A percentile compares a stretch with the other conserved stretches of the same genome.
Conservation (phyloP, 1,140 invertebrate genomes). For the Trichonephila inaurata region DNA sequence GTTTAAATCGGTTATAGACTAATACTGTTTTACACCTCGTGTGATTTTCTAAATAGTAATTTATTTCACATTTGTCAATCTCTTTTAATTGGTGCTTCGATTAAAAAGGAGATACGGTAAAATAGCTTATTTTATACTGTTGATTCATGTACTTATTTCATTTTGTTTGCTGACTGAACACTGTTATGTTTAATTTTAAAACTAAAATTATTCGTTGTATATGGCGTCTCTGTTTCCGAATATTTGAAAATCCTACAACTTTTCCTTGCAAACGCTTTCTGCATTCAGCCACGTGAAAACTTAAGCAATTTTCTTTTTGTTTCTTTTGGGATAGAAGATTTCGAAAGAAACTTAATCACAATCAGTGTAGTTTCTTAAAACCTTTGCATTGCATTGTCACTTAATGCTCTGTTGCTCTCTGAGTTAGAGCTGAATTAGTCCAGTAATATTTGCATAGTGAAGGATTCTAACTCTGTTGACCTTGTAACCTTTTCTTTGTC, state of each 20-base stretch:
- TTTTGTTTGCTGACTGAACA: background rate
- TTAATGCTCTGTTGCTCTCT: constrained; percentile 3
- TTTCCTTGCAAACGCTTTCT: no score
- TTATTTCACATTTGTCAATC: no score
- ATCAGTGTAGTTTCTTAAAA: background rate
- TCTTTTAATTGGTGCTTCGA: no score
- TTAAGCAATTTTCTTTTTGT: background rate
- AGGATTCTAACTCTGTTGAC: background rate
- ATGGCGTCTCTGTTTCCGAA: no score
- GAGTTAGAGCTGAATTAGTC: background rate
- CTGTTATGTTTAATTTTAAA: background rate
- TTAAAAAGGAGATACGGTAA: no score
- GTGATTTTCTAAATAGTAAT: no score
- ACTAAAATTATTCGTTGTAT: background rate
- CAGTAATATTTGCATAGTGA: constrained; percentile 3
- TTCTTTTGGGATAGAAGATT: background rate
- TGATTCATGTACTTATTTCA: background rate
- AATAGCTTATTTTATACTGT: no score
- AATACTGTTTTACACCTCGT: no score
- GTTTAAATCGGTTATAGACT: no score
- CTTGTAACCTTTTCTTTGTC: constrained; percentile 1
- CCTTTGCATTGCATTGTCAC: background rate
- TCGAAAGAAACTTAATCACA: background rate
- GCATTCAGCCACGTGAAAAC: background rate
- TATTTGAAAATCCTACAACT: no score